Conservation (phyloP, 2,797 vertebrate species). For the Enteromius viviparus region DNA sequence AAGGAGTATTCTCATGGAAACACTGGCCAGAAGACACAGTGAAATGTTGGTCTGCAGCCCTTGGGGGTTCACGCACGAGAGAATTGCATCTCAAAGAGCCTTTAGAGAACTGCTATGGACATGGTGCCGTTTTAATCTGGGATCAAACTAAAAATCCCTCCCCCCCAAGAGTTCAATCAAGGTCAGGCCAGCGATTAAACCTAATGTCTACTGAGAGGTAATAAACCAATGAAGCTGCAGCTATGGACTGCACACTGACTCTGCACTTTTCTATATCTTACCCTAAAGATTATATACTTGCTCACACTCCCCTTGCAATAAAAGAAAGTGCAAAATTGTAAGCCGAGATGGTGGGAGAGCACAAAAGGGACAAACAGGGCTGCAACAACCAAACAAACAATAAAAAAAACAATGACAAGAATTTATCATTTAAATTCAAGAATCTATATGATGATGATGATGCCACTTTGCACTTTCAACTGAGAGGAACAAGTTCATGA, state of each 20-base stretch:
- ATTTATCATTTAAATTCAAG: neutral
- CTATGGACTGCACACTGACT: conserved; percentile 43
- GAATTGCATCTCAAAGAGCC: conserved; percentile 10
- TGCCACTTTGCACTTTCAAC: neutral
- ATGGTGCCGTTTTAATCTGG: conserved; percentile 81
- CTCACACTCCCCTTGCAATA: neutral
- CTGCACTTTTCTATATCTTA: conserved; percentile 38
- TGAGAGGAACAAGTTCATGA: neutral
- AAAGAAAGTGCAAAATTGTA: neutral
- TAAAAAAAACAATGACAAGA: neutral
- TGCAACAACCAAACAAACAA: neutral
- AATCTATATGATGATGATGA: neutral
- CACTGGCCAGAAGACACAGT: neutral
- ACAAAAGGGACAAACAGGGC: neutral
- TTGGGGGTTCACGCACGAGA: neutral
- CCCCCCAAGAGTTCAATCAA: conserved; percentile 78
- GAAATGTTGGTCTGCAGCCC: conserved; percentile 1
- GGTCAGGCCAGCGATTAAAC: conserved; percentile 79
- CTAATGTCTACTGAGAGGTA: conserved; percentile 70
- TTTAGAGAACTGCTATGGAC: conserved; percentile 64
- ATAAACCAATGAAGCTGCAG: conserved; percentile 44
- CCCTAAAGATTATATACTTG: conserved; percentile 19
- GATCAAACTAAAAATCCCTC: conserved; percentile 83
- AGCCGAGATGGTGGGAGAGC: neutral
- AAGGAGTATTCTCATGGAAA: neutral